Percentiles rank a stretch among this genome's conserved stretches.
Conservation (phyloP, 2,797 vertebrate genomes). For the Nannoperca obscura region DNA sequence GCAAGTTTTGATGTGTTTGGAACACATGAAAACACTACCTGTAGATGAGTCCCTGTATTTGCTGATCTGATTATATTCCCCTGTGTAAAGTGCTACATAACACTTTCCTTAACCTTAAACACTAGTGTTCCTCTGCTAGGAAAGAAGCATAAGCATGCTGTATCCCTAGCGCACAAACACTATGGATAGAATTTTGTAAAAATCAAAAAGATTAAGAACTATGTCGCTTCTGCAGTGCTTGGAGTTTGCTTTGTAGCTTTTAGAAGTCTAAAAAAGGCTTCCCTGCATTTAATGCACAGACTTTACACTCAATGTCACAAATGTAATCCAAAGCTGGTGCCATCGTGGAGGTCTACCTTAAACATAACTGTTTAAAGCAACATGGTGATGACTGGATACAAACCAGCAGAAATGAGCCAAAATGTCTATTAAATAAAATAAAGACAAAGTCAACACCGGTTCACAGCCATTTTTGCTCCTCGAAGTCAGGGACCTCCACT, state of each 20-base stretch:
- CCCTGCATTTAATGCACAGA: neutral
- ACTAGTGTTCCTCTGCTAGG: neutral
- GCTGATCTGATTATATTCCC: neutral
- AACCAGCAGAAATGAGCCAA: neutral
- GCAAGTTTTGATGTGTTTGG: neutral
- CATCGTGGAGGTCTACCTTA: constrained; percentile 10
- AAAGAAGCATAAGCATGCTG: constrained; percentile 2
- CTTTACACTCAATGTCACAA: constrained; percentile 1
- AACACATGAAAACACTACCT: too few relatives aligned
- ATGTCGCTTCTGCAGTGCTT: neutral
- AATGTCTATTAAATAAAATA: neutral
- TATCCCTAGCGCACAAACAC: neutral
- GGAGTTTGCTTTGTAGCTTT: neutral
- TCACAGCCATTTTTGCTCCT: neutral
- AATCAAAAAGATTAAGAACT: neutral
- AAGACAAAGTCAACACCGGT: neutral
- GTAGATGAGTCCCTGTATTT: neutral
- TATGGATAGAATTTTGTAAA: neutral
- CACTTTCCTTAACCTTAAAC: neutral
- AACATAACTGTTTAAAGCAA: neutral
- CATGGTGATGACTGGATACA: neutral
- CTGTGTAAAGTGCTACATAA: neutral
- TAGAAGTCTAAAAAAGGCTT: neutral
- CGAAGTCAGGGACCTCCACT: neutral
- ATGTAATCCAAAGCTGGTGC: constrained; percentile 3